These are phyloP conservation scores for Chelonus insularis DNA, from an alignment of 1,140 invertebrate species.

Conservation along the genomic window DNA sequence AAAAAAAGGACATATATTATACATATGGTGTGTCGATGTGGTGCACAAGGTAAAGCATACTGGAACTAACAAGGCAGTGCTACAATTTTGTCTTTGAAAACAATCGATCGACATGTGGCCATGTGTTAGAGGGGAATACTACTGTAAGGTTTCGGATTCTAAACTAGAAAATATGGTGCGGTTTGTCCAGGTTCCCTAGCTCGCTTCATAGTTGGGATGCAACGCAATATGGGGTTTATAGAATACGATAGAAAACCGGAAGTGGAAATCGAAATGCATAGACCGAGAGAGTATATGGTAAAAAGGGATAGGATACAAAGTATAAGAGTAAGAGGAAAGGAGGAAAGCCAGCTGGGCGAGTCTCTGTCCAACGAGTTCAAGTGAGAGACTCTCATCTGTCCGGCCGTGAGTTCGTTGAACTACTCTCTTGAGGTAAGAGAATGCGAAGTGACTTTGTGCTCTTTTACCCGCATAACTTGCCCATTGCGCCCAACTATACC, in stretches of 20 bases:
- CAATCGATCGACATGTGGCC: too few relatives aligned
- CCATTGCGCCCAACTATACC: slow-evolving; percentile 1
- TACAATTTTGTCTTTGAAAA: too few relatives aligned
- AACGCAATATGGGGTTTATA: background rate
- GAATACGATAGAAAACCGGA: slow-evolving; percentile 17
- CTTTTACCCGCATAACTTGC: slow-evolving; percentile 28
- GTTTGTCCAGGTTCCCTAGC: too few relatives aligned
- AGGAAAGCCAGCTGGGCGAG: slow-evolving; percentile 25
- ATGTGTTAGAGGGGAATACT: too few relatives aligned
- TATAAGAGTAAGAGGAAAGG: background rate
- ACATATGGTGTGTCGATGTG: too few relatives aligned
- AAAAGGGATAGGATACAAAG: background rate
- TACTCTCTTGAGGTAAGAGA: slow-evolving; percentile 23
- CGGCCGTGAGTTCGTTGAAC: slow-evolving; percentile 30
- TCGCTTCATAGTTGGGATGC: background rate
- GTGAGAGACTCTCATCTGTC: slow-evolving; percentile 31
- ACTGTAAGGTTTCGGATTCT: too few relatives aligned
- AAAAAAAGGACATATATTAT: too few relatives aligned
- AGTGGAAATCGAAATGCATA: slow-evolving; percentile 3
- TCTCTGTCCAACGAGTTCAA: slow-evolving; percentile 7
- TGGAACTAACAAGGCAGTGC: too few relatives aligned
- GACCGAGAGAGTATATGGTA: background rate
- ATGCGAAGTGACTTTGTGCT: slow-evolving; percentile 31
- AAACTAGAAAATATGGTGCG: too few relatives aligned
- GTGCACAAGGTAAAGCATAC: too few relatives aligned